These are phyloP conservation scores for Leucophenga varia DNA, from an alignment of 1,140 invertebrate genomes.

Conservation along the genomic window DNA sequence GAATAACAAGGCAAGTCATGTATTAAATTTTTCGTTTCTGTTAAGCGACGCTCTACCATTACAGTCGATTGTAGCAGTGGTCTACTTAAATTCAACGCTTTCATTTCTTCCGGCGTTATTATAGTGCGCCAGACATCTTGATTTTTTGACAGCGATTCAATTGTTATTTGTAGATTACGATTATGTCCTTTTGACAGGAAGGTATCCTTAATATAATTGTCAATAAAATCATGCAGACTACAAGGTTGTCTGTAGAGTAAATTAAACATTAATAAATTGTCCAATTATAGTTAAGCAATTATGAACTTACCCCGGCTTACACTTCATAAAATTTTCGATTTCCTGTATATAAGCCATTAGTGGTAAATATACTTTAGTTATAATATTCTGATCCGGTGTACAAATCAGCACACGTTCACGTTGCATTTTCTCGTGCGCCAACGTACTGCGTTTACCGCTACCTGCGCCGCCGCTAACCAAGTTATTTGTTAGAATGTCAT, in stretches of 20 bases:
- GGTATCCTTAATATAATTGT: slow-evolving; percentile 74
- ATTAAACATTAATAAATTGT: neutral
- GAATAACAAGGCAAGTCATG: slow-evolving; percentile 66
- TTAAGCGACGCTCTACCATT: slow-evolving; percentile 69
- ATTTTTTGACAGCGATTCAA: slow-evolving; percentile 71
- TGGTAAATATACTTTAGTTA: slow-evolving; percentile 74
- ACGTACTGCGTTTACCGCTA: slow-evolving; percentile 36
- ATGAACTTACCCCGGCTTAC: slow-evolving; percentile 61
- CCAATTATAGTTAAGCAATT: neutral
- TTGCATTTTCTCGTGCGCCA: slow-evolving; percentile 41
- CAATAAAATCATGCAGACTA: slow-evolving; percentile 73
- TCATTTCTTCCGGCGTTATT: slow-evolving; percentile 67
- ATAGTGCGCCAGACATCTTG: slow-evolving; percentile 73
- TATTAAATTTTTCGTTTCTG: slow-evolving; percentile 70
- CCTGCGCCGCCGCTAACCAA: slow-evolving; percentile 19
- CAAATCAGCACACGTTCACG: slow-evolving; percentile 67
- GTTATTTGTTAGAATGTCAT: slow-evolving; percentile 31
- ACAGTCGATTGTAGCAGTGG: slow-evolving; percentile 70
- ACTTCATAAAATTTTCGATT: slow-evolving; percentile 70
- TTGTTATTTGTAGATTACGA: slow-evolving; percentile 61
- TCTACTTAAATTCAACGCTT: slow-evolving; percentile 63
- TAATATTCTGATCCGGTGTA: slow-evolving; percentile 72
- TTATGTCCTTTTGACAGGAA: slow-evolving; percentile 65
- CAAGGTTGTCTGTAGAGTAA: slow-evolving; percentile 57
- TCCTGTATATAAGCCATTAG: slow-evolving; percentile 75